A percentile compares a stretch with the other conserved stretches of the same genome.
These are phyloP conservation scores for Drosophila orosa DNA, from an alignment of 1,140 invertebrate species.

Conservation along the genomic window DNA sequence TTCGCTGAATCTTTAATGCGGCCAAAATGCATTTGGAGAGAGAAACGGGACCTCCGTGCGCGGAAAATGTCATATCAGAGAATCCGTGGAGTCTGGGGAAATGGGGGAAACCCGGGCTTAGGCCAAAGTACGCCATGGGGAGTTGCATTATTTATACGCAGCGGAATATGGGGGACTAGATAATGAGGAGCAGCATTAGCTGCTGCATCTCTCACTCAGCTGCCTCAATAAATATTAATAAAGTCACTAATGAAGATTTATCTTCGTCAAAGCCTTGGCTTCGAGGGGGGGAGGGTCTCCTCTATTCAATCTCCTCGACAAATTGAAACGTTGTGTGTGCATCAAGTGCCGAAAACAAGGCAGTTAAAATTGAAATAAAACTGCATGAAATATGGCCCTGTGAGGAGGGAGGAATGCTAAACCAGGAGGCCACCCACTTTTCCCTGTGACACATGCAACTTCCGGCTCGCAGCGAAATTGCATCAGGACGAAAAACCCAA, in stretches of 20 bases:
- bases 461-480: conserved; percentile 76
- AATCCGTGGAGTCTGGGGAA: neutral
- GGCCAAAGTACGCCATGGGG: conserved; percentile 60
- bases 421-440: conserved; percentile 26
- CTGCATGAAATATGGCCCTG: conserved; percentile 50
- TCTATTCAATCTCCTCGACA: conserved; percentile 26
- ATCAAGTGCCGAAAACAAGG: conserved; percentile 37
- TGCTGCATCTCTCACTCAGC: neutral
- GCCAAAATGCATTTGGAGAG: conserved; percentile 38
- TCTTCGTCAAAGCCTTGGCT: conserved; percentile 29
- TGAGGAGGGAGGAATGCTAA: neutral
- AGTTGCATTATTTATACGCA: conserved; percentile 71
- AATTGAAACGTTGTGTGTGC: conserved; percentile 60
- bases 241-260: conserved; percentile 80
- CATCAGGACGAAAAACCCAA: conserved; percentile 66
- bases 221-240: conserved; percentile 80
- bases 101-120: conserved; percentile 4
- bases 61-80: conserved; percentile 32
- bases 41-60: neutral
- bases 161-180: conserved; percentile 16
- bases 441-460: conserved; percentile 71
- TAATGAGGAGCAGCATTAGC: conserved; percentile 12
- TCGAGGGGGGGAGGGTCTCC: neutral
- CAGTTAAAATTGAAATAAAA: conserved; percentile 62
- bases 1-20: conserved; percentile 38